Evolutionary conservation across 2,113 vertebrate genomes (phyloP).

Genomic region (Forbesichthys papilliferus): DNA sequence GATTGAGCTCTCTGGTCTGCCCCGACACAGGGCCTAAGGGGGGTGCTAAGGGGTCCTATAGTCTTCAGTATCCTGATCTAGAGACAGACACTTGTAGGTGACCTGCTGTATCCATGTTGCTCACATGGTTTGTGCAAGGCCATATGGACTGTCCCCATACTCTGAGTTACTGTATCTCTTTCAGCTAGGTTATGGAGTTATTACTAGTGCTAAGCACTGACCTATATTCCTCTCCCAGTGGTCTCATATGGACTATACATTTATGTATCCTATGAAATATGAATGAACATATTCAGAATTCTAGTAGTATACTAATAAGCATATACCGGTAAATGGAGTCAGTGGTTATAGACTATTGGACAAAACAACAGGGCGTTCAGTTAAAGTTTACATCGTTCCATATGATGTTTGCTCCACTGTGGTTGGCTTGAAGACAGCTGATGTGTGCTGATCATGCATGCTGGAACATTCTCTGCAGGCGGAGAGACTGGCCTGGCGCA

Average conservation of each 20-base stretch:
- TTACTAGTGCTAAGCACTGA: not conserved
- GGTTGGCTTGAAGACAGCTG: not conserved
- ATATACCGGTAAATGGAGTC: not conserved
- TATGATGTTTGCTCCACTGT: no score
- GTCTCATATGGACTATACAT: not conserved
- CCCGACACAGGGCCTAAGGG: constrained; percentile 11
- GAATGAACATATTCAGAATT: no score
- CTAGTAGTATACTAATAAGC: no score
- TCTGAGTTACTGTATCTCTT: not conserved
- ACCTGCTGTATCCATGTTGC: not conserved
- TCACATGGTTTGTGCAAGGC: constrained; percentile 12
- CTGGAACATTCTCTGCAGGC: constrained; percentile 49
- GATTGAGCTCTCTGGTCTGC: constrained; percentile 46
- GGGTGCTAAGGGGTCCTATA: not conserved
- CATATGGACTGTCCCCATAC: constrained; percentile 28
- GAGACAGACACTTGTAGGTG: constrained; percentile 11
- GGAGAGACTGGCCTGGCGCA: constrained; percentile 51
- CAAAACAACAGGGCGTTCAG: not conserved
- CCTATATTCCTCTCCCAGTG: constrained; percentile 19
- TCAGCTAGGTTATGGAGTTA: not conserved
- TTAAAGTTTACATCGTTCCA: no score
- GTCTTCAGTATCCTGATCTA: constrained; percentile 3
- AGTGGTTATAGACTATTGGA: not conserved
- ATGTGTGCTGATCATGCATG: constrained; percentile 18
- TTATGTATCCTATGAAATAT: no score